Percentiles rank a stretch among this genome's conserved stretches.
Evolutionary conservation across 2,888 invertebrate genomes (phyloP).

Genomic region (Lycocerus yunnanus): DNA sequence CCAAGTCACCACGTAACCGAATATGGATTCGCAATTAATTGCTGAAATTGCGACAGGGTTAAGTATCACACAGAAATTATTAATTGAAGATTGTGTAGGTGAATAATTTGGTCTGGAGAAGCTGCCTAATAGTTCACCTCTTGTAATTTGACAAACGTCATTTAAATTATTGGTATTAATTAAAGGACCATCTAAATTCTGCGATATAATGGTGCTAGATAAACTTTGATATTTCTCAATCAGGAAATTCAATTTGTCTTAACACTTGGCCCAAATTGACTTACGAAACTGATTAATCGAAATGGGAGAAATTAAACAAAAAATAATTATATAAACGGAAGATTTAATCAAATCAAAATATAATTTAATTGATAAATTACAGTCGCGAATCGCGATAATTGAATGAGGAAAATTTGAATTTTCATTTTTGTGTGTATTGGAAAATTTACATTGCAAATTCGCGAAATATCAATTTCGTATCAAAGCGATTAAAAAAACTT

Average conservation of each 20-base stretch:
- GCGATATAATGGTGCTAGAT: neutral
- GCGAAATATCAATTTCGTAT: neutral
- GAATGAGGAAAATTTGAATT: neutral
- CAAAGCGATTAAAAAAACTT: neutral
- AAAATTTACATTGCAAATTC: neutral
- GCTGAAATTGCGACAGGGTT: neutral
- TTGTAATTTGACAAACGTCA: neutral
- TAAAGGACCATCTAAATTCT: neutral
- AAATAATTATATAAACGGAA: neutral
- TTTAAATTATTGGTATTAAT: neutral
- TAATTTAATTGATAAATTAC: neutral
- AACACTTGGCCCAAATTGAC: neutral
- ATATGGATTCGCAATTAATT: neutral
- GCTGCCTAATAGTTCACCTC: neutral
- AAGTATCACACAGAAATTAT: neutral
- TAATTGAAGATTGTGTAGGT: neutral
- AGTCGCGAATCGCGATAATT: neutral
- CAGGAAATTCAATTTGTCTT: neutral
- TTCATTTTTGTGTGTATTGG: neutral
- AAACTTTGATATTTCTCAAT: neutral
- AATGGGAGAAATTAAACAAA: neutral
- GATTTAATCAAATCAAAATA: neutral
- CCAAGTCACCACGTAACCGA: neutral
- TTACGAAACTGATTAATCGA: neutral
- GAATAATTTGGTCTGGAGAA: neutral